phyloP scores from a whole-genome alignment of 2,888 invertebrate species.

The Thymelicus sylvestris region DNA sequence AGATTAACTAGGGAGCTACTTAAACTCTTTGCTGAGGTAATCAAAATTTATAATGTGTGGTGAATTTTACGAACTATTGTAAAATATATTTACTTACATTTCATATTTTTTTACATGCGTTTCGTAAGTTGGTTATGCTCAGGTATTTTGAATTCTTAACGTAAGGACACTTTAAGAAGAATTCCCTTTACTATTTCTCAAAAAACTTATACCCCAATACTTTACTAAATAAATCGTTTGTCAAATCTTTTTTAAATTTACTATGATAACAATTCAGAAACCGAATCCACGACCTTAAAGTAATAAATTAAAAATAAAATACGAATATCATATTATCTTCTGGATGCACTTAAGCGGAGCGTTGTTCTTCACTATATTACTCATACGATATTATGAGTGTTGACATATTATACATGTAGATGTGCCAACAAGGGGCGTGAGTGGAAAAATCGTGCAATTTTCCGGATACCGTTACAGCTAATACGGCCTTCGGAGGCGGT shows the following conservation, averaged over 20 bases:
- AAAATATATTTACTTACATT: no score
- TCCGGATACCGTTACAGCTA: conserved; percentile 80
- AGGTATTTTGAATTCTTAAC: no score
- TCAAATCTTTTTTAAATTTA: no score
- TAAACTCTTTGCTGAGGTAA: conserved; percentile 11
- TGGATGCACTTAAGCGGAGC: neutral
- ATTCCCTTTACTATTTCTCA: no score
- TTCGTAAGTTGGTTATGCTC: no score
- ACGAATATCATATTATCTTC: neutral
- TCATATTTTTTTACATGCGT: no score
- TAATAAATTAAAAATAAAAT: neutral
- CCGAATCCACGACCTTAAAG: neutral
- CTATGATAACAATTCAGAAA: no score
- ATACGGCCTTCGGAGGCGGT: conserved; percentile 73
- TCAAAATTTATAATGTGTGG: conserved; percentile 1
- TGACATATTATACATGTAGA: conserved; percentile 52
- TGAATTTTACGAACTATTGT: no score
- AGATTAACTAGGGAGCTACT: conserved; percentile 20
- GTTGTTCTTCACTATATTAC: conserved; percentile 58
- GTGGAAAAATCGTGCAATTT: conserved; percentile 79
- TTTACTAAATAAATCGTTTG: no score
- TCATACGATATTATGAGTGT: conserved; percentile 59
- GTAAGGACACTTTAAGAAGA: no score
- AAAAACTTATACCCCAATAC: no score
- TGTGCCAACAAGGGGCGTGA: conserved; percentile 69